Evolutionary conservation across 2,797 vertebrate species (phyloP).

Genomic region (Phrynocephalus guinanensis): DNA sequence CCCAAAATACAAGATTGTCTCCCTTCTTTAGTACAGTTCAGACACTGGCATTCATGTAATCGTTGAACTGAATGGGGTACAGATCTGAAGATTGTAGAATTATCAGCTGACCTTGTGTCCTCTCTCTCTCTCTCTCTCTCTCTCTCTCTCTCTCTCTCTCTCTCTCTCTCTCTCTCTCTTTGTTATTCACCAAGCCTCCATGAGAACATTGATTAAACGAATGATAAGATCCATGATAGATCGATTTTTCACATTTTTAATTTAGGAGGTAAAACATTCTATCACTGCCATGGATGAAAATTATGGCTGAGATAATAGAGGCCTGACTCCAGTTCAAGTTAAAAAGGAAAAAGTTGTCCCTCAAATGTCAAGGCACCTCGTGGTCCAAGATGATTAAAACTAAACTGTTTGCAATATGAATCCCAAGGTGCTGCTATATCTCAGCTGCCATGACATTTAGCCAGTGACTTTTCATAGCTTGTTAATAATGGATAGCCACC

Average conservation of each 20-base stretch:
- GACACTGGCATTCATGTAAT: conserved; percentile 52
- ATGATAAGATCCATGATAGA: conserved; percentile 66
- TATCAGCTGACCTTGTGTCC: conserved; percentile 60
- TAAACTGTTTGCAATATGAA: conserved; percentile 83
- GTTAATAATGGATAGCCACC: conserved; percentile 83
- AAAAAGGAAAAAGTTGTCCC: conserved; percentile 75
- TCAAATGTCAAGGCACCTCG: conserved; percentile 82
- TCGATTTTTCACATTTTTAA: conserved; percentile 73
- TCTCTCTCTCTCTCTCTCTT: conserved; percentile 20
- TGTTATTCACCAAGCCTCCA: conserved; percentile 18
- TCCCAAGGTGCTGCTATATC: conserved; percentile 78
- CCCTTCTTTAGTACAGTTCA: conserved; percentile 34
- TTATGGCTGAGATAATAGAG: conserved; percentile 77
- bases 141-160: conserved; percentile 41
- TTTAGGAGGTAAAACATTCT: conserved; percentile 76
- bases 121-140: conserved; percentile 20
- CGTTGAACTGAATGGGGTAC: conserved; percentile 40
- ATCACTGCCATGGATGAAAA: conserved; percentile 73
- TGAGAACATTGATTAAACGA: conserved; percentile 69
- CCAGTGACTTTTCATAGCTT: conserved; percentile 81
- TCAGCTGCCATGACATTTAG: conserved; percentile 80
- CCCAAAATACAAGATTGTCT: conserved; percentile 42
- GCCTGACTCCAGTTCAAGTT: conserved; percentile 72
- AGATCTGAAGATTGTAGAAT: conserved; percentile 46
- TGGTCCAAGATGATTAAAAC: conserved; percentile 82